Evolutionary conservation across 2,888 invertebrate genomes (phyloP), one percentile per base, ranked within the genome.

Genomic region (Phrixothrix hirtus): DNA sequence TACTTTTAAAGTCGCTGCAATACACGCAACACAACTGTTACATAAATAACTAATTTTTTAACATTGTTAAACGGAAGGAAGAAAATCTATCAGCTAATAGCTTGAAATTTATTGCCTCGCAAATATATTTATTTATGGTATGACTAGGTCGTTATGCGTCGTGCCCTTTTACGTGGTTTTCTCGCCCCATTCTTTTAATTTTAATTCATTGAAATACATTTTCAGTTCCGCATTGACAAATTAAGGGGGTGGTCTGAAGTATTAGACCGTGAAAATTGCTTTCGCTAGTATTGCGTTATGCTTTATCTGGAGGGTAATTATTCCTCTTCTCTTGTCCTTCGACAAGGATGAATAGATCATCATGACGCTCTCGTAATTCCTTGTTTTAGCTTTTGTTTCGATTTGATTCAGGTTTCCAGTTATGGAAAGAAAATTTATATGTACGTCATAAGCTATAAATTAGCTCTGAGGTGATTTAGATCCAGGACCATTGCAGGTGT

Each of bases 381-480:
- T 15, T 15, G 44, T 51, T 37, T 31, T 39, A 44, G 38, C 37
- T 44, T 51, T 44, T 44, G 50, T 44, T 52, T 42, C 29, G 34
- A 17, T 52, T 35, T 30, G 35, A 41, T 46, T n/a, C n/a, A n/a
- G n/a, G n/a, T n/a, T n/a, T n/a, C n/a, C n/a, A n/a, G n/a, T n/a
- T n/a, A n/a, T n/a, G n/a, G n/a, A n/a, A n/a, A n/a, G n/a, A 38
- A 38, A 46, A 52, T 46, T 46, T 52, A 52, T 46, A 52, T 42
- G 41, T 41, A 46, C 46, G 42, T 52, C 52, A 52, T 52, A 52
- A 52, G 46, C 45, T 37, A 52, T 52, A 52, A 52, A 52, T 52
- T 46, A 52, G 52, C 46, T 11, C 25, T 12, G 41, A 35, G 36
- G 39, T 52, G 52, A 52, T 52, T 52, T 52, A 52, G 52, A 41